Percentiles rank a stretch among this genome's conserved stretches.
phyloP scores from a whole-genome alignment of 2,888 invertebrate genomes.

The Ligdia adustata region DNA sequence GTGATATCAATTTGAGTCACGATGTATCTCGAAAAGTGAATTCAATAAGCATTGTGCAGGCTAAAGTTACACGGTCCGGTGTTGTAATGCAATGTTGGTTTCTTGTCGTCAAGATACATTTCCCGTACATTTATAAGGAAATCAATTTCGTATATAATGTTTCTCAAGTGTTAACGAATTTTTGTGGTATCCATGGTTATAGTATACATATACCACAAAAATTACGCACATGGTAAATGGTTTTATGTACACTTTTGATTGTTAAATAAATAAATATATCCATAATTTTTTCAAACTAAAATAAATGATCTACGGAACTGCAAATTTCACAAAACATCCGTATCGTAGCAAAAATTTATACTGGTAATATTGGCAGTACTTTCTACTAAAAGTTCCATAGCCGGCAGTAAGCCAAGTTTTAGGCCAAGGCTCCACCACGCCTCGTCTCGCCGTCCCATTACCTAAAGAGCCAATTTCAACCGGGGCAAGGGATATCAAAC shows the following conservation, averaged over 20 bases:
- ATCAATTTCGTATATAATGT: no score
- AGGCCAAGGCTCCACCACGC: conserved; percentile 23
- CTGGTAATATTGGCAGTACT: no score
- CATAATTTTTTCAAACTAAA: no score
- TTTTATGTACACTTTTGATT: no score
- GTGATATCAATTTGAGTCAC: conserved; percentile 55
- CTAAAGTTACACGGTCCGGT: conserved; percentile 15
- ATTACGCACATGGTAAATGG: no score
- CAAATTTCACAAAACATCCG: no score
- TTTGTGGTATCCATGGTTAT: no score
- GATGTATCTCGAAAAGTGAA: conserved; percentile 25
- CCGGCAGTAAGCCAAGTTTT: conserved; percentile 18
- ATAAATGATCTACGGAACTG: no score
- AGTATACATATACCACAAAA: no score
- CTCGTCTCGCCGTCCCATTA: conserved; percentile 17
- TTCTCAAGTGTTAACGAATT: no score
- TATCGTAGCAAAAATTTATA: no score
- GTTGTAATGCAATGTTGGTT: conserved; percentile 10
- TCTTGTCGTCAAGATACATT: not conserved
- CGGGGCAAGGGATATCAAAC: conserved; percentile 22
- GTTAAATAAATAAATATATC: no score
- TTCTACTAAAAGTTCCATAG: not conserved
- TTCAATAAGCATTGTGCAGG: conserved; percentile 36
- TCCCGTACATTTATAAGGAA: conserved; percentile 7
- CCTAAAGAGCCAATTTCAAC: conserved; percentile 8